Conservation (phyloP, 1,140 invertebrate genomes). For the Phenacoccus solenopsis region DNA sequence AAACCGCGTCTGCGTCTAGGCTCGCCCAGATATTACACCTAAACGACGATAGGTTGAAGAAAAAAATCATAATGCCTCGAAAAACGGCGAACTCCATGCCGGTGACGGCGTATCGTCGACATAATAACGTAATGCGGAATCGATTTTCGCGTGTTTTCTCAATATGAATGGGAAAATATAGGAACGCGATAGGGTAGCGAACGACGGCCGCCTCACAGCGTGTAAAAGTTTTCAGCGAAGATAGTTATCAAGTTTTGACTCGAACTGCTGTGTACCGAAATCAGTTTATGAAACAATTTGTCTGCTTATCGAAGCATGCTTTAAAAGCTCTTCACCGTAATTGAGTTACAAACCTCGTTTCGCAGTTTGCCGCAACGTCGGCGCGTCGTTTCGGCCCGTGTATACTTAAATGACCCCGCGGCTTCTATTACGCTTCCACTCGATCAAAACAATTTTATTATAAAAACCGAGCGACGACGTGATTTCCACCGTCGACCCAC, state of each 20-base stretch:
- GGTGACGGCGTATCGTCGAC: too few species aligned
- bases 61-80: too few species aligned
- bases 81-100: too few species aligned
- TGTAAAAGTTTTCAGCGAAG: neutral
- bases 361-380: slow-evolving; percentile 5
- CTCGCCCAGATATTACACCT: too few species aligned
- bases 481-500: neutral
- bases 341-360: slow-evolving; percentile 16
- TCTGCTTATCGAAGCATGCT: slow-evolving; percentile 12
- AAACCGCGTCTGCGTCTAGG: too few species aligned
- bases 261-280: neutral
- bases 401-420: slow-evolving; percentile 12
- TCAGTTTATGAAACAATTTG: slow-evolving; percentile 17
- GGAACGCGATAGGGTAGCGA: neutral
- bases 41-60: too few species aligned
- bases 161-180: too few species aligned
- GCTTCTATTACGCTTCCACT: slow-evolving; percentile 6
- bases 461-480: neutral
- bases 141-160: too few species aligned
- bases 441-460: slow-evolving; percentile 13
- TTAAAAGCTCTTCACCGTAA: slow-evolving; percentile 14
- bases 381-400: neutral
- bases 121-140: too few species aligned
- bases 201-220: neutral
- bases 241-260: slow-evolving; percentile 13